These are phyloP conservation scores for Sesamia inferens DNA, from an alignment of 2,888 invertebrate species.

Conservation along the genomic window DNA sequence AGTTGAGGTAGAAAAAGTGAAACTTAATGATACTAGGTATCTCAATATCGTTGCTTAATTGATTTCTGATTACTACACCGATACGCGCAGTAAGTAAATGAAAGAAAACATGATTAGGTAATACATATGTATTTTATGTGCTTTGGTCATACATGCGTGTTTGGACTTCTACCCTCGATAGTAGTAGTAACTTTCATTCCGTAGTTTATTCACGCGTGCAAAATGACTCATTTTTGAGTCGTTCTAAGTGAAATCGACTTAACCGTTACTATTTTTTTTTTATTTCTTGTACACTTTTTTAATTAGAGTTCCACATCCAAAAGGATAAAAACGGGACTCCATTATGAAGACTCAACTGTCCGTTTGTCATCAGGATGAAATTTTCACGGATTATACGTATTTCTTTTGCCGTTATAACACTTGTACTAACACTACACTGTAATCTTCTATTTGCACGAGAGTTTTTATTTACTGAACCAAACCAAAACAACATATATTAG, in stretches of 20 bases:
- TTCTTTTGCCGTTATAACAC: no score
- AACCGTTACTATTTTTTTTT: slow-evolving; percentile 48
- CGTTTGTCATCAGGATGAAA: no score
- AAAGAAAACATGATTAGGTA: slow-evolving; percentile 10
- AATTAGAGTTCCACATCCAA: not conserved
- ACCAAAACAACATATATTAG: slow-evolving; percentile 4
- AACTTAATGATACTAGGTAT: slow-evolving; percentile 31
- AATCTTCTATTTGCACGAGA: slow-evolving; percentile 4
- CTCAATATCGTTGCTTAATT: slow-evolving; percentile 35
- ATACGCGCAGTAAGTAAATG: slow-evolving; percentile 20
- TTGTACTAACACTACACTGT: no score
- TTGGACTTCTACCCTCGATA: not conserved
- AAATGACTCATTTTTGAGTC: slow-evolving; percentile 46
- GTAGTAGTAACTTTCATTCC: slow-evolving; percentile 28
- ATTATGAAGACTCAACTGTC: no score
- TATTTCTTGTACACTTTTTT: slow-evolving; percentile 31
- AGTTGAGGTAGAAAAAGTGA: slow-evolving; percentile 33
- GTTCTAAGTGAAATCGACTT: slow-evolving; percentile 44
- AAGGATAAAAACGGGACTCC: no score
- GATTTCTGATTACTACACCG: slow-evolving; percentile 38
- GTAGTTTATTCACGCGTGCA: slow-evolving; percentile 30
- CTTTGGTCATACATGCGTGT: not conserved
- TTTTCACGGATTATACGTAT: no score
- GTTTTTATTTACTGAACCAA: slow-evolving; percentile 8
- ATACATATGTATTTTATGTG: slow-evolving; percentile 12